phyloP scores from a whole-genome alignment of 2,113 vertebrate genomes.

The Vidua macroura region DNA sequence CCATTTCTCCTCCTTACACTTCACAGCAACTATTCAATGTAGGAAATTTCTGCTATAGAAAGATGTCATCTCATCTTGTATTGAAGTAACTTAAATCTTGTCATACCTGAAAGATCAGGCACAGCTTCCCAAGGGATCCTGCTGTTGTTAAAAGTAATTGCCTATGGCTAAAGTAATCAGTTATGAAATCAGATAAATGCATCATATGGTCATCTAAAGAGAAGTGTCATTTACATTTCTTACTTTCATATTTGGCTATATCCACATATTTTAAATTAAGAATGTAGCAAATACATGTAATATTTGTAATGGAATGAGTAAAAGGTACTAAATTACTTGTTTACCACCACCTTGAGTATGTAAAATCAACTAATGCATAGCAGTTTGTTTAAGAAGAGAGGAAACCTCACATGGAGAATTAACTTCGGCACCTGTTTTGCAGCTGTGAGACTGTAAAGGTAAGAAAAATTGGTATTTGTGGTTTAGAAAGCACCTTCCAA shows the following conservation, averaged over 20 bases:
- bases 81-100: not conserved
- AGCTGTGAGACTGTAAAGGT: not conserved
- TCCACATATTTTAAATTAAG: not conserved
- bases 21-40: not conserved
- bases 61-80: not conserved
- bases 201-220: not conserved
- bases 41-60: not conserved
- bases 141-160: slow-evolving; percentile 17
- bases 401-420: not conserved
- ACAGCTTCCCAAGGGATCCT: not conserved
- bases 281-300: not conserved
- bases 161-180: not conserved
- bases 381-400: not conserved
- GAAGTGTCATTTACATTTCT: not conserved
- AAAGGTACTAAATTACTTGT: not conserved
- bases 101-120: not conserved
- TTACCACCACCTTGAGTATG: not conserved
- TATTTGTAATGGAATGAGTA: not conserved
- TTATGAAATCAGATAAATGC: not conserved
- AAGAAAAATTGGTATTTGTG: not conserved
- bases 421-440: not conserved
- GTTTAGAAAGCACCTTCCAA: not conserved
- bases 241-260: not conserved
- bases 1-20: not conserved
- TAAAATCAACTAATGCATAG: not conserved